These are phyloP conservation scores for Machimus rusticus DNA, from an alignment of 2,888 invertebrate genomes.

Conservation along the genomic window DNA sequence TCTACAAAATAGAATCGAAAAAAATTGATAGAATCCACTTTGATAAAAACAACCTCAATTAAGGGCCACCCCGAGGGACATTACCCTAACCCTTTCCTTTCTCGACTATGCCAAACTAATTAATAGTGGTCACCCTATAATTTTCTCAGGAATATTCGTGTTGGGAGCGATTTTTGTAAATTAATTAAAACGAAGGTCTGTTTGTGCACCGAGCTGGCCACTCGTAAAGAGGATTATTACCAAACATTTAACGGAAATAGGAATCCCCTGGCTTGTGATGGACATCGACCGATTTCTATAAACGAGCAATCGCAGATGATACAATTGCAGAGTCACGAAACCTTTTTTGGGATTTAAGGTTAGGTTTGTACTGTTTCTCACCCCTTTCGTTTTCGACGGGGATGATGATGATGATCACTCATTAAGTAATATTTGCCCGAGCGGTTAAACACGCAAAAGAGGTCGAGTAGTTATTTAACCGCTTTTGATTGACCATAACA, in stretches of 20 bases:
- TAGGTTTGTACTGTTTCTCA: background rate
- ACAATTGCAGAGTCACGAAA: constrained; percentile 12
- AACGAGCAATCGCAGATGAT: constrained; percentile 19
- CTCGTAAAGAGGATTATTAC: constrained; percentile 17
- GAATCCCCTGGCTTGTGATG: background rate
- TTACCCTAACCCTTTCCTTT: background rate
- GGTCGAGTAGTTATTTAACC: background rate
- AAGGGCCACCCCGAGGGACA: background rate
- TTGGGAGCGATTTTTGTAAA: constrained; percentile 36
- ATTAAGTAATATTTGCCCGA: constrained; percentile 2
- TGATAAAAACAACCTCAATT: background rate
- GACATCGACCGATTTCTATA: constrained; percentile 10
- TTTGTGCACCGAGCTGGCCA: background rate
- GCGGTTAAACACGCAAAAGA: background rate
- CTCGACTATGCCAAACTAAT: background rate
- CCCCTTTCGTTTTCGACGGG: background rate
- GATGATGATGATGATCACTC: constrained; percentile 15
- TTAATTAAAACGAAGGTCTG: constrained; percentile 26
- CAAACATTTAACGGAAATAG: constrained; percentile 22
- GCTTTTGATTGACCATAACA: background rate
- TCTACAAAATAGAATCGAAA: background rate
- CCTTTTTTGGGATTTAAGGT: constrained; percentile 14
- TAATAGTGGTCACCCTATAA: constrained; percentile 2
- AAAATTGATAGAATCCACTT: background rate
- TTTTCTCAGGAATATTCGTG: constrained; percentile 27